Evolutionary conservation across 2,888 invertebrate species (phyloP).

Genomic region (Dasysyrphus tricinctus): DNA sequence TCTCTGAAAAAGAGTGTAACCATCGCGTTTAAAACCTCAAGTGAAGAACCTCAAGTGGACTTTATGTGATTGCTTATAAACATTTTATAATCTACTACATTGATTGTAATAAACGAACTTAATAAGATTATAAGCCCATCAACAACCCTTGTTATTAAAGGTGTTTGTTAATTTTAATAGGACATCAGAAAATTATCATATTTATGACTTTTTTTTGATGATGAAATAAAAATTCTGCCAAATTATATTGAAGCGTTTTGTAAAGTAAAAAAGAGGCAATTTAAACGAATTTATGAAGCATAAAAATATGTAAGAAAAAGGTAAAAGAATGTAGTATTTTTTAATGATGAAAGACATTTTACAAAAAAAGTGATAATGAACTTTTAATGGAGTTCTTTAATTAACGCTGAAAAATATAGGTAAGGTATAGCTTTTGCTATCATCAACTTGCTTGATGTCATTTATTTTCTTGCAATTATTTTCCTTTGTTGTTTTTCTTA

Average conservation of each 20-base stretch:
- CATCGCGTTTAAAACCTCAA: too few relatives aligned
- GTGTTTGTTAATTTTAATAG: too few relatives aligned
- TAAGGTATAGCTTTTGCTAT: background rate
- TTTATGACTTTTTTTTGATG: background rate
- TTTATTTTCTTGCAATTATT: background rate
- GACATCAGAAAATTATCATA: background rate
- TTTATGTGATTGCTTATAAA: too few relatives aligned
- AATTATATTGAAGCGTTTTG: background rate
- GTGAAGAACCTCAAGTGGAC: too few relatives aligned
- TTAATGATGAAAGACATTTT: background rate
- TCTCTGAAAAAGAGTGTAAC: too few relatives aligned
- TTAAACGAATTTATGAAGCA: background rate
- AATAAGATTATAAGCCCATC: too few relatives aligned
- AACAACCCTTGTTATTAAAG: too few relatives aligned
- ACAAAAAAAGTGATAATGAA: background rate
- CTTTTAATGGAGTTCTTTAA: slow-evolving; percentile 1
- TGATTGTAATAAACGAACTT: too few relatives aligned
- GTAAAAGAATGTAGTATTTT: background rate
- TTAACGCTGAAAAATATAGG: background rate
- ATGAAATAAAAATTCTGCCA: background rate
- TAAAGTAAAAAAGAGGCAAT: background rate
- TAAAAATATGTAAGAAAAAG: background rate
- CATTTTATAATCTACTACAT: too few relatives aligned
- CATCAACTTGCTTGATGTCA: background rate
- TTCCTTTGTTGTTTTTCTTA: background rate